phyloP scores from a whole-genome alignment of 2,797 vertebrate species.

The Chelon labrosus region DNA sequence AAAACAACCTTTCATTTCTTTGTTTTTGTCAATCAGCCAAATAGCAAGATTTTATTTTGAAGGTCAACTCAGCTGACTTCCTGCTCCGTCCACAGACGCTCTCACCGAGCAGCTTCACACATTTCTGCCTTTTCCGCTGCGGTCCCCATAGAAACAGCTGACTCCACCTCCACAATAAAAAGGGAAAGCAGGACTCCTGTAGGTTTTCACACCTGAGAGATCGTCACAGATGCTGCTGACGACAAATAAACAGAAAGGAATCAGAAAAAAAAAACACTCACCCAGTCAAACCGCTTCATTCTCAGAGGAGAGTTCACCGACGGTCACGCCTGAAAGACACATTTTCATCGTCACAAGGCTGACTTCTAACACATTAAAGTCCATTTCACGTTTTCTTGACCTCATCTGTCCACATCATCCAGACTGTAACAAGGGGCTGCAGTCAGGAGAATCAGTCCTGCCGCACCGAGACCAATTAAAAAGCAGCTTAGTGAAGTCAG shows the following conservation, averaged over 20 bases:
- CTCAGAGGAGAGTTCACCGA: too few species aligned
- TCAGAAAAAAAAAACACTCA: not conserved
- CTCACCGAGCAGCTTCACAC: not conserved
- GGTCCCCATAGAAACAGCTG: slow-evolving; percentile 71
- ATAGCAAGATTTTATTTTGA: slow-evolving; percentile 36
- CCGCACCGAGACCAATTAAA: slow-evolving; percentile 74
- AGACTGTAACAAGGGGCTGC: not conserved
- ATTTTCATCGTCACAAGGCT: not conserved
- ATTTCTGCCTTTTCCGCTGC: slow-evolving; percentile 33
- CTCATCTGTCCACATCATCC: not conserved
- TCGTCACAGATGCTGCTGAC: too few species aligned
- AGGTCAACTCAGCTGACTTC: not conserved
- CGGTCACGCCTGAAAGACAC: too few species aligned
- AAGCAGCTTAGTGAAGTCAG: slow-evolving; percentile 15
- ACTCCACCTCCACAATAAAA: slow-evolving; percentile 61
- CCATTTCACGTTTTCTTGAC: not conserved
- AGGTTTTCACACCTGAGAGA: slow-evolving; percentile 25
- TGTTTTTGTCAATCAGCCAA: not conserved
- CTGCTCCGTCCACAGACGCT: rapidly evolving
- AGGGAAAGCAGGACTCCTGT: slow-evolving; percentile 3
- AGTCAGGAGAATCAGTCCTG: slow-evolving; percentile 2
- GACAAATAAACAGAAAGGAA: too few species aligned
- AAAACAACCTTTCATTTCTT: not conserved
- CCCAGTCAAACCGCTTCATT: too few species aligned
- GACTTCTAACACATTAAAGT: not conserved